phyloP scores from a whole-genome alignment of 2,888 invertebrate genomes.

The Andrena trimmerana region DNA sequence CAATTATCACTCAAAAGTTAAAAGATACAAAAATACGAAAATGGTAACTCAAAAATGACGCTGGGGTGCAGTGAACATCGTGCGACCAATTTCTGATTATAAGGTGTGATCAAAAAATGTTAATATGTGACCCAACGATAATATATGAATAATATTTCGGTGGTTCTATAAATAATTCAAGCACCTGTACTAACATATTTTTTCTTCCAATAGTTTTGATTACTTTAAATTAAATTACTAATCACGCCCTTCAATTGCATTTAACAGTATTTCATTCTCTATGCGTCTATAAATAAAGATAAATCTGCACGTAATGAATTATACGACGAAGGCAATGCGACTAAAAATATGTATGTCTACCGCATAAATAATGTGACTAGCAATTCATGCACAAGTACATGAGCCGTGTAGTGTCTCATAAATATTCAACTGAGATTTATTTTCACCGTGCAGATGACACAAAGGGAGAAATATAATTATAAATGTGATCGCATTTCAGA shows the following conservation, averaged over 20 bases:
- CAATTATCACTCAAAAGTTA: too few species aligned
- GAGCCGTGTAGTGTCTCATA: slow-evolving; percentile 13
- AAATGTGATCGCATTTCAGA: slow-evolving; percentile 29
- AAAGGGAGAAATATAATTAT: slow-evolving; percentile 29
- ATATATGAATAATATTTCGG: background rate
- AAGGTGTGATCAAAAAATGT: too few species aligned
- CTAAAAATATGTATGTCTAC: slow-evolving; percentile 14
- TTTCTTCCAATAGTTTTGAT: background rate
- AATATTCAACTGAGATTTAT: slow-evolving; percentile 43
- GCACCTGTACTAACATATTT: background rate
- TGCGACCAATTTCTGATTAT: too few species aligned
- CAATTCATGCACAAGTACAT: slow-evolving; percentile 14
- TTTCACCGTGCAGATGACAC: background rate
- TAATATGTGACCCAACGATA: too few species aligned
- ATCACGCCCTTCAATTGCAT: background rate
- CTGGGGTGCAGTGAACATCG: too few species aligned
- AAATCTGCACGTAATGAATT: slow-evolving; percentile 6
- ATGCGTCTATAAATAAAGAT: background rate
- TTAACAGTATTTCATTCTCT: background rate
- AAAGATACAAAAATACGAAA: too few species aligned
- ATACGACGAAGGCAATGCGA: background rate
- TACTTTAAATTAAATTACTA: background rate
- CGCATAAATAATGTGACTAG: slow-evolving; percentile 13
- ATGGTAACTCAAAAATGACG: too few species aligned
- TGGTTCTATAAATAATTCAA: background rate